phyloP scores from a whole-genome alignment of 2,113 vertebrate genomes.

The Heterotis niloticus region DNA sequence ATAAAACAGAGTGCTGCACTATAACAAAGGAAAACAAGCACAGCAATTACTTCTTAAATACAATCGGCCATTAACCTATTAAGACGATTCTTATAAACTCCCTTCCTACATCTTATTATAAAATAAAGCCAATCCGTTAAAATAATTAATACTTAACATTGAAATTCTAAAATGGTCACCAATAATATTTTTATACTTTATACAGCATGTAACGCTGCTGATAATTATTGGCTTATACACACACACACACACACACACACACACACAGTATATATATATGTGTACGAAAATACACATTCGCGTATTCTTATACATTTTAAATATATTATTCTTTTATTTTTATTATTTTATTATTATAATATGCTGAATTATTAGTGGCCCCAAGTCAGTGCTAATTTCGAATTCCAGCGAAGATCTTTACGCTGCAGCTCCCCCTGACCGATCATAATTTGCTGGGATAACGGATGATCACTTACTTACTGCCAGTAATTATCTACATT shows the following conservation, averaged over 20 bases:
- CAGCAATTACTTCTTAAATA: slow-evolving; percentile 53
- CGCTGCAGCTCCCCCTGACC: slow-evolving; percentile 83
- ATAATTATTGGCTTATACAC: background rate
- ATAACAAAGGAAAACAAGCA: slow-evolving; percentile 69
- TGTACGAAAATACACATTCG: background rate
- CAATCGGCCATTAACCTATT: background rate
- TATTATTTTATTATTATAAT: background rate
- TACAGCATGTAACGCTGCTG: background rate
- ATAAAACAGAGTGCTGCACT: slow-evolving; percentile 73
- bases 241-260: too few relatives aligned
- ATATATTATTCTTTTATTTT: too few relatives aligned
- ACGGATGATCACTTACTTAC: slow-evolving; percentile 99
- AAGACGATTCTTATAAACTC: slow-evolving; percentile 1
- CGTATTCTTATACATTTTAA: too few relatives aligned
- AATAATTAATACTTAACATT: too few relatives aligned
- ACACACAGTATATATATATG: background rate
- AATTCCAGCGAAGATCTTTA: slow-evolving; percentile 85
- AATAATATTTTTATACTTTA: background rate
- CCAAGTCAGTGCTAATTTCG: slow-evolving; percentile 78
- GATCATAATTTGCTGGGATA: slow-evolving; percentile 97
- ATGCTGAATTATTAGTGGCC: background rate
- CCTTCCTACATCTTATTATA: background rate
- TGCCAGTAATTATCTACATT: slow-evolving; percentile 97
- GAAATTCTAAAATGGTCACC: too few relatives aligned
- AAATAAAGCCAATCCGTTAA: background rate